These are phyloP conservation scores for Pomacea canaliculata DNA, from an alignment of 2,888 invertebrate genomes.

Conservation along the genomic window DNA sequence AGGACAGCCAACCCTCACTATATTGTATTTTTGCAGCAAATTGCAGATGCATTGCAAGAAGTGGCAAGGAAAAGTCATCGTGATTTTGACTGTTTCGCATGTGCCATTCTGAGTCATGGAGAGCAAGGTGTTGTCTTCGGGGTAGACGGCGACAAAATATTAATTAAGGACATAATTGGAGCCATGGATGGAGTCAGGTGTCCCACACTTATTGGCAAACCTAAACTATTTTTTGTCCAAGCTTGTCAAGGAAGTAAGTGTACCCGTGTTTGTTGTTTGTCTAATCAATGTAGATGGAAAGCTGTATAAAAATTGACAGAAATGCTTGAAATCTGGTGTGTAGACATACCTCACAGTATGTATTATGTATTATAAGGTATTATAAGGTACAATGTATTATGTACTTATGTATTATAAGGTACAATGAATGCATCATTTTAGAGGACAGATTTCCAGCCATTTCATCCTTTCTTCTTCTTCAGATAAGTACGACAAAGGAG, in stretches of 20 bases:
- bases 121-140: slow-evolving; percentile 15
- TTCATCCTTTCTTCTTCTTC: too few relatives aligned
- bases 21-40: slow-evolving; percentile 4
- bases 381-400: too few relatives aligned
- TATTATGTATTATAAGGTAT: too few relatives aligned
- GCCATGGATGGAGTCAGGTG: slow-evolving; percentile 4
- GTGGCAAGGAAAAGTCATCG: not conserved
- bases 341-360: too few relatives aligned
- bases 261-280: not conserved
- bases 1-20: too few relatives aligned
- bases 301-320: not conserved
- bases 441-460: too few relatives aligned
- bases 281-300: too few relatives aligned
- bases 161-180: not conserved
- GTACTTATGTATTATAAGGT: too few relatives aligned
- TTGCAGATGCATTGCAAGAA: not conserved
- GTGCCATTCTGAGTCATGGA: slow-evolving; percentile 23
- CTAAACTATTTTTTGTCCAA: slow-evolving; percentile 36
- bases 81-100: slow-evolving; percentile 12
- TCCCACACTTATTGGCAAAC: slow-evolving; percentile 26
- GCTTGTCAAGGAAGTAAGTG: slow-evolving; percentile 36
- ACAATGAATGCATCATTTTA: too few relatives aligned
- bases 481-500: not conserved
- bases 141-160: slow-evolving; percentile 12
- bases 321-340: too few relatives aligned